These are phyloP conservation scores for Troglohyphantes excavatus DNA, from an alignment of 2,888 invertebrate species.

Conservation along the genomic window DNA sequence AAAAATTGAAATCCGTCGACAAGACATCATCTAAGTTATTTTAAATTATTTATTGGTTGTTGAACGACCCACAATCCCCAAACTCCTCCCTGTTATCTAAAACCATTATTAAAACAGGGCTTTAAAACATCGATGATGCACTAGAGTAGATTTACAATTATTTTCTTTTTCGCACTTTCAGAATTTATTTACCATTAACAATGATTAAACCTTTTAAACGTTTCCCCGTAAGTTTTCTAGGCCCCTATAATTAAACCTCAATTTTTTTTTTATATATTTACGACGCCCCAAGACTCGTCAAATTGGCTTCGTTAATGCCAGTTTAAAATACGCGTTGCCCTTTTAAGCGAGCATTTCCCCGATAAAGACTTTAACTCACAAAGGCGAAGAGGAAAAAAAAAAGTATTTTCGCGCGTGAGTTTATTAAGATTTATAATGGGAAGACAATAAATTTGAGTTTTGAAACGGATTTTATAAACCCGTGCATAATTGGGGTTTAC, in stretches of 20 bases:
- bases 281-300: neutral
- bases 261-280: neutral
- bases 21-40: too few species aligned
- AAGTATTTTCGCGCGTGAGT: neutral
- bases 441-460: neutral
- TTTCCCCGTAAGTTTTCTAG: neutral
- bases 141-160: too few species aligned
- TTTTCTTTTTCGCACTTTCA: too few species aligned
- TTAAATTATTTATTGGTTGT: too few species aligned
- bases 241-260: neutral
- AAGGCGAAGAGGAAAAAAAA: neutral
- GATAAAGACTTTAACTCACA: neutral
- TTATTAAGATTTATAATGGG: slow-evolving; percentile 7
- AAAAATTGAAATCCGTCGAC: too few species aligned
- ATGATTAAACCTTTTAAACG: neutral
- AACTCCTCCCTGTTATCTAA: neutral
- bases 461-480: neutral
- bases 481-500: too few species aligned
- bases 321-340: neutral
- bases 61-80: too few species aligned
- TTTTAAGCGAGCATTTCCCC: neutral
- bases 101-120: too few species aligned
- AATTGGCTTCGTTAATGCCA: neutral
- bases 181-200: neutral
- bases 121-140: too few species aligned